Conservation (phyloP, 2,888 invertebrate genomes). For the Thelaira solivaga region DNA sequence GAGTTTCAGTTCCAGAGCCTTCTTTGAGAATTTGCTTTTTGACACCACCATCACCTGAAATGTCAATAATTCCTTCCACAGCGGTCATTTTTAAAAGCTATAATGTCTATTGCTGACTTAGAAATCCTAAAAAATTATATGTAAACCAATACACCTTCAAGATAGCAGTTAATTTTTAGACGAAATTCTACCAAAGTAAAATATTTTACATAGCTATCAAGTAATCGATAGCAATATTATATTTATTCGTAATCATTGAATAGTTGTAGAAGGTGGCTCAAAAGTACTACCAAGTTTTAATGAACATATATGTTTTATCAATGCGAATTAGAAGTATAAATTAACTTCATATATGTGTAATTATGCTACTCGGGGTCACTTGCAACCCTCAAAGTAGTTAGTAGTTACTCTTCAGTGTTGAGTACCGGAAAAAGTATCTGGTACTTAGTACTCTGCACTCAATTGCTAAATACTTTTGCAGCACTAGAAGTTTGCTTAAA, state of each 20-base stretch:
- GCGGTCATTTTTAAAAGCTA: slow-evolving; percentile 22
- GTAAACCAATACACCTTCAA: background rate
- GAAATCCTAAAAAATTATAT: too few species aligned
- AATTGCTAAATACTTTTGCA: slow-evolving; percentile 36
- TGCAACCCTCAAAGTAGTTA: too few species aligned
- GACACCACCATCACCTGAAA: slow-evolving; percentile 74
- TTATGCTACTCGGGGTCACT: too few species aligned
- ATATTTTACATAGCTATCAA: background rate
- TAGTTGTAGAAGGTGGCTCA: too few species aligned
- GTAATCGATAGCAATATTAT: slow-evolving; percentile 7
- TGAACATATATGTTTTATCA: too few species aligned
- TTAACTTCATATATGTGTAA: too few species aligned
- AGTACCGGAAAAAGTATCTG: too few species aligned
- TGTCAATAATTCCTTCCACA: slow-evolving; percentile 67
- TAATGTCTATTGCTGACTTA: background rate
- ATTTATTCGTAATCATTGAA: too few species aligned
- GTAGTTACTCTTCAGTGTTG: too few species aligned
- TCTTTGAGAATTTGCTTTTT: slow-evolving; percentile 77
- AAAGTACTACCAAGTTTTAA: too few species aligned
- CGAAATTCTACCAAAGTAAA: background rate
- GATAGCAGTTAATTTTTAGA: slow-evolving; percentile 33
- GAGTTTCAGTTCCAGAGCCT: slow-evolving; percentile 86
- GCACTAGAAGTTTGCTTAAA: slow-evolving; percentile 43
- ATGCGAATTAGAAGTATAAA: too few species aligned
- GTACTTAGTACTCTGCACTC: too few species aligned